These are phyloP conservation scores for Palaemon carinicauda DNA, from an alignment of 1,140 invertebrate species.

Conservation along the genomic window DNA sequence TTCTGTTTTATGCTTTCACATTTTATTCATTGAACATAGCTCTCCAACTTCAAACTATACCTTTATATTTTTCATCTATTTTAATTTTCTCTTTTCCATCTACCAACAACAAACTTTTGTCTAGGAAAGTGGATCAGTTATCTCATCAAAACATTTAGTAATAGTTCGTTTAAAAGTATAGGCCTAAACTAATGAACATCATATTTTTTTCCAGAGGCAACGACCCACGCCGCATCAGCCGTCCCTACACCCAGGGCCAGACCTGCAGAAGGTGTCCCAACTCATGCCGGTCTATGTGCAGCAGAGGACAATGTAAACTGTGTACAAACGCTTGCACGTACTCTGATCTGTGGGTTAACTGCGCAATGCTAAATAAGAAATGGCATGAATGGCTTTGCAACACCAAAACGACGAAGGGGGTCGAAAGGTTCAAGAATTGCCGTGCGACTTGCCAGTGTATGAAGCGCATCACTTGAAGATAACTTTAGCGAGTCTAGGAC, in stretches of 20 bases:
- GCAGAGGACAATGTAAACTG: constrained; percentile 67
- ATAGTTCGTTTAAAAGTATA: too few species aligned
- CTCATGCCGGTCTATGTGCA: constrained; percentile 70
- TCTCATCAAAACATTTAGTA: too few species aligned
- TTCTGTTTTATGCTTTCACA: too few species aligned
- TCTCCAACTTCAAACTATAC: too few species aligned
- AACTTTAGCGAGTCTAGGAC: too few species aligned
- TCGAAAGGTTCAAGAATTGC: constrained; percentile 56
- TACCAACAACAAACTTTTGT: too few species aligned
- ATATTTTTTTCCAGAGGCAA: constrained; percentile 74
- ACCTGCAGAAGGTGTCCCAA: constrained; percentile 73
- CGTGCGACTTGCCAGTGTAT: constrained; percentile 74
- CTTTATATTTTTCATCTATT: too few species aligned
- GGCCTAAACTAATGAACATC: constrained; percentile 5
- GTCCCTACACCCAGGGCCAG: constrained; percentile 73
- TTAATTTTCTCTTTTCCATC: too few species aligned
- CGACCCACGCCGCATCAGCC: constrained; percentile 70
- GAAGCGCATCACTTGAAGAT: constrained; percentile 21
- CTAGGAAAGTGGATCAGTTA: too few species aligned
- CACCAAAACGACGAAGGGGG: constrained; percentile 63
- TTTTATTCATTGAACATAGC: too few species aligned
- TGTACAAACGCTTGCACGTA: constrained; percentile 79
- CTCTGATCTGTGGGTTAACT: constrained; percentile 78
- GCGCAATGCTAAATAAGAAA: constrained; percentile 70
- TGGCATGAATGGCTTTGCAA: constrained; percentile 74